Evolutionary conservation across 2,113 vertebrate genomes (phyloP), one percentile per base, ranked within the genome.

Genomic region (Amphiprion percula): DNA sequence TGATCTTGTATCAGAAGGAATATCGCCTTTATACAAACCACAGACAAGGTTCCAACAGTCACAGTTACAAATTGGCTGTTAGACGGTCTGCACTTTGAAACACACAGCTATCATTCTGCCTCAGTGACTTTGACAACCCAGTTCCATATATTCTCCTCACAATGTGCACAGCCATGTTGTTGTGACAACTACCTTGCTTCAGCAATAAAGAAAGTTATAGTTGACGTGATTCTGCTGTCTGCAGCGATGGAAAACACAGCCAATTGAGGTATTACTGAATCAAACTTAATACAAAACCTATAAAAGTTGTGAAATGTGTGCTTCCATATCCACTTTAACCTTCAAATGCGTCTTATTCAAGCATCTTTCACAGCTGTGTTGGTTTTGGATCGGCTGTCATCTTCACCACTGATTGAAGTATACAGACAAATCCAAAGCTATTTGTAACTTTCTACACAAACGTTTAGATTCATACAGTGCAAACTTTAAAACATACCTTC

Each of bases 61-160:
- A 70, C 55, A 58, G 68, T 55, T 82, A 86, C 82, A 87, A 90
- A 88, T 80, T 77, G 77, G 68, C 82, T 82, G 74, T 85, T 80
- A 80, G 82, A 79, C 74, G 53, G 70, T 52, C 64, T 62, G 66
- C 59, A 73, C 74, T 79, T 68, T 77, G 84, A 88, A 88, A 90
- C 72, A 49, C 54, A 59, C 73, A 76, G 67, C 80, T 63, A 85
- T 91, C 83, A 88, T 90, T 90, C 79, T 86, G 72, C 71, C 69
- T 83, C 87, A 68, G 77, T 83, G 85, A 62, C 71, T 70, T 26
- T 83, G 83, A 86, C 85, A 89, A 76, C 21, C 74, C 77, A 52
- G 52, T 85, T 84, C 82, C 74, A 90, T 83, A 75, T 86, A 82
- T 88, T 88, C 77, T 79, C 70, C 62, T 78, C 71, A 63, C 79